Evolutionary conservation across 1,140 invertebrate species (phyloP), one percentile per base, ranked within the genome.

Genomic region (Phocides pigmalion): DNA sequence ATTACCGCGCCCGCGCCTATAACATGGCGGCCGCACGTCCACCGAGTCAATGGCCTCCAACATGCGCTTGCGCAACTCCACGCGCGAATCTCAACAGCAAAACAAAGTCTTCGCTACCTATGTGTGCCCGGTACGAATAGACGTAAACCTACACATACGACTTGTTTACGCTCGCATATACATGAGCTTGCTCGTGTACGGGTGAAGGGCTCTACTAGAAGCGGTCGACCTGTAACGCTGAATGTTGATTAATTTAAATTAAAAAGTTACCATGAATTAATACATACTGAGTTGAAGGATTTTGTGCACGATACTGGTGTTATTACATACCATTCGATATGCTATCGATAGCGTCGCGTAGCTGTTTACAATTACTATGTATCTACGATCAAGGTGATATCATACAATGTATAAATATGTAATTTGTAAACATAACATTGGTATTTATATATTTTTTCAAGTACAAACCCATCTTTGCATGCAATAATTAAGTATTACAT

Each of bases 41-140:
- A 68, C 70, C 76, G 82, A 87, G 89, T 89, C 89, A 91, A 89
- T 77, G 89, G 89, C 89, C 89, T 91, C 88, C 82, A 84, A 62
- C 63, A 68, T 82, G 81, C 79, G 84, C 86, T 91, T 91, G 89
- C 89, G 87, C 89, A 91, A 91, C 81, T 74, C 71, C 84, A 86
- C 86, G 82, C 87, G 87, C 89, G 86, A 89, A 89, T 89, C 86
- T 91, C 85, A 80, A 85, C 83, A 75, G 83, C 85, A 89, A 89
- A 91, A 89, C 82, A 88, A 88, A 84, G 74, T 86, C 75, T 80
- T 82, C 62, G 65, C 46, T 69, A 42, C 44, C 54, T 64, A 22
- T 77, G 84, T 87, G 82, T 76, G 77, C 66, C 69, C 74, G 56
- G 35, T 39, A 25, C 51, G 25, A 49, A 61, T 51, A 32, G 25